A percentile compares a stretch with the other conserved stretches of the same genome.
Evolutionary conservation across 2,113 vertebrate species (phyloP).

Genomic region (Dipodomys merriami): DNA sequence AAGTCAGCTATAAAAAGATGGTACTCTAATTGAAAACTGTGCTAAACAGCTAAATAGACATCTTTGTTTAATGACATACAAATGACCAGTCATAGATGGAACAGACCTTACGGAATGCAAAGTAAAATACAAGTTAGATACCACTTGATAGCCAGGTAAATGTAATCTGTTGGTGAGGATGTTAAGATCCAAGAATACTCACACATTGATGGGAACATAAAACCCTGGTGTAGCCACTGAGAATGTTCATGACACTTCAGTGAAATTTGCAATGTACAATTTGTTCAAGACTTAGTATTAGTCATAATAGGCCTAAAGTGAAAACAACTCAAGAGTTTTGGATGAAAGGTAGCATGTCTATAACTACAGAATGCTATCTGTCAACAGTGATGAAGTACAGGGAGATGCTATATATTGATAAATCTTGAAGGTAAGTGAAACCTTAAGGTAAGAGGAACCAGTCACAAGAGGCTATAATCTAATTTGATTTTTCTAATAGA

Average conservation of each 20-base stretch:
- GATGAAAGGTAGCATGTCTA: too few species aligned
- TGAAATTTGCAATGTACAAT: background rate
- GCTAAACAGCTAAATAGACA: background rate
- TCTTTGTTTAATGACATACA: background rate
- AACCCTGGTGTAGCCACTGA: background rate
- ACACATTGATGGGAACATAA: background rate
- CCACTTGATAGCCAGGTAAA: background rate
- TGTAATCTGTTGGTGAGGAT: background rate
- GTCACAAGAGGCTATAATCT: background rate
- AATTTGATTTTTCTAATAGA: background rate
- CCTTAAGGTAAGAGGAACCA: background rate
- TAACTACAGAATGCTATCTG: background rate
- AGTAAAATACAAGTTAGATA: background rate
- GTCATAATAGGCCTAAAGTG: background rate
- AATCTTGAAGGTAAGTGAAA: background rate
- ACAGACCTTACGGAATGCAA: background rate
- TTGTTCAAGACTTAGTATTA: background rate
- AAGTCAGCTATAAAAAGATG: constrained; percentile 27
- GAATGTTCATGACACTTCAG: background rate
- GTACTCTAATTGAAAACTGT: background rate
- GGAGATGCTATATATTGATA: background rate
- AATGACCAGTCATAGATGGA: background rate
- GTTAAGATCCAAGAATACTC: background rate
- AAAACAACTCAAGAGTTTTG: background rate
- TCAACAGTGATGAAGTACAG: background rate